phyloP scores from a whole-genome alignment of 2,888 invertebrate species.

The Sericinus montela region DNA sequence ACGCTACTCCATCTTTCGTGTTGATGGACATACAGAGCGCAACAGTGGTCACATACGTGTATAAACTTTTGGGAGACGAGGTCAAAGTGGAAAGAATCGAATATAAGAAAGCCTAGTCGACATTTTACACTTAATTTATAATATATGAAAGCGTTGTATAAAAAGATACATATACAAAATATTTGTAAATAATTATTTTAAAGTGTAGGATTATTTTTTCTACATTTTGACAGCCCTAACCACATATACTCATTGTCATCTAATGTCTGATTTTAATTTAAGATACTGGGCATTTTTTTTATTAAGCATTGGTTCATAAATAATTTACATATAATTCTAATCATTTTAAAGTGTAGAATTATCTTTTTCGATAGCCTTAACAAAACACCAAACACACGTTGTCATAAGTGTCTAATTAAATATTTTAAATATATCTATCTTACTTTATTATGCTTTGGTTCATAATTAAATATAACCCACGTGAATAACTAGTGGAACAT shows the following conservation, averaged over 20 bases:
- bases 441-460: too few relatives aligned
- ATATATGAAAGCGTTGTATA: neutral
- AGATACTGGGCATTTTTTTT: too few relatives aligned
- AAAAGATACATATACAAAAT: neutral
- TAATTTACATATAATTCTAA: too few relatives aligned
- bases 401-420: too few relatives aligned
- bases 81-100: constrained; percentile 99
- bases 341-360: too few relatives aligned
- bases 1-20: constrained; percentile 96
- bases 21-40: constrained; percentile 99
- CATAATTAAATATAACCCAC: too few relatives aligned
- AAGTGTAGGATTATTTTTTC: neutral
- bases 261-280: neutral
- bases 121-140: neutral
- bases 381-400: too few relatives aligned
- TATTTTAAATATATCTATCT: too few relatives aligned
- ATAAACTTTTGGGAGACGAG: constrained; percentile 97
- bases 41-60: constrained; percentile 98
- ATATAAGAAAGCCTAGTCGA: constrained; percentile 90
- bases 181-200: neutral
- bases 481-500: too few relatives aligned
- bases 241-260: neutral
- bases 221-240: neutral
- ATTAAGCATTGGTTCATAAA: too few relatives aligned
- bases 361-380: too few relatives aligned